Evolutionary conservation across 1,140 invertebrate species (phyloP).

Genomic region (Ephestia elutella): DNA sequence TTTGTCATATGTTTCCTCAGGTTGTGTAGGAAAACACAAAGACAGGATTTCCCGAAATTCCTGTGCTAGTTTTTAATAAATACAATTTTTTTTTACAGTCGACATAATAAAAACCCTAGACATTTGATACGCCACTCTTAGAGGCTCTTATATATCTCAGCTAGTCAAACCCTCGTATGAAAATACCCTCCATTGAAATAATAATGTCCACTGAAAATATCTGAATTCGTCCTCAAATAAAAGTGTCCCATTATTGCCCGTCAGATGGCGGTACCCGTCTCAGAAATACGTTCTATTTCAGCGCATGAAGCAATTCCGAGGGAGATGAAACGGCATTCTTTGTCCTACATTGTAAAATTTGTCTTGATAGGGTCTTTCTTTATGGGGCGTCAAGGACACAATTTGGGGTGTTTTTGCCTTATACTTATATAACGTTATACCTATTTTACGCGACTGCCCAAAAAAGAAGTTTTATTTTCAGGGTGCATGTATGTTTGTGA

Average conservation of each 20-base stretch:
- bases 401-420: not conserved
- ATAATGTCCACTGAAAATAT: not conserved
- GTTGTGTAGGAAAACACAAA: no score
- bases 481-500: no score
- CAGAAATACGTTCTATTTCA: constrained; percentile 1
- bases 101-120: no score
- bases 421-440: not conserved
- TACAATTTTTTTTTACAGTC: no score
- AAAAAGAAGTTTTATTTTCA: no score
- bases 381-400: not conserved
- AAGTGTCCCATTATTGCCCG: not conserved
- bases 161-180: no score
- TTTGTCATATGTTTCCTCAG: no score
- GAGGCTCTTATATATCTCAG: no score
- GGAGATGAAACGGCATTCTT: not conserved
- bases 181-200: not conserved
- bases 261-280: not conserved
- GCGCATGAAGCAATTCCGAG: not conserved
- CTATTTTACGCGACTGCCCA: no score
- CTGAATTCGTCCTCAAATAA: not conserved
- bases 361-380: not conserved
- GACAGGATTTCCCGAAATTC: no score
- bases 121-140: no score
- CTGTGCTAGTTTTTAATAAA: no score
- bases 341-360: constrained; percentile 1